A percentile compares a stretch with the other conserved stretches of the same genome.
These are phyloP conservation scores for Physeter macrocephalus DNA, from an alignment of 2,113 vertebrate species.

Conservation along the genomic window DNA sequence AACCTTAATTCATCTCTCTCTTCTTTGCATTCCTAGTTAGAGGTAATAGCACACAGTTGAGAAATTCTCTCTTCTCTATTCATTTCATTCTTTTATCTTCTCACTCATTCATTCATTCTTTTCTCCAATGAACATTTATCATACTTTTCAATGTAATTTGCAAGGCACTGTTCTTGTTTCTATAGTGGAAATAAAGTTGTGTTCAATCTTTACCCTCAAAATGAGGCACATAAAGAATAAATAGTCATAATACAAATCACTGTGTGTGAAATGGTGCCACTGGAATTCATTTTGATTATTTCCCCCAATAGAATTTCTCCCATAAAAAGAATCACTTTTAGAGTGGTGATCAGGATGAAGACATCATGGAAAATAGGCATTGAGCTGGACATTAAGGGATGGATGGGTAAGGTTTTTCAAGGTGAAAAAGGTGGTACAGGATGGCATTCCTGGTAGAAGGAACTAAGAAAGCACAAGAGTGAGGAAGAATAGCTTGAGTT, in stretches of 20 bases:
- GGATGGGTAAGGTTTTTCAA: not conserved
- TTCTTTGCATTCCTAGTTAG: not conserved
- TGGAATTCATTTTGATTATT: not conserved
- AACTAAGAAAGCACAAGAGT: not conserved
- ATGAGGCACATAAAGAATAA: not conserved
- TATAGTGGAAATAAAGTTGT: not conserved
- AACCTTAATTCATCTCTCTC: not conserved
- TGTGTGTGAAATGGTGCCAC: not conserved
- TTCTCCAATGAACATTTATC: not conserved
- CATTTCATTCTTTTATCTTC: not conserved
- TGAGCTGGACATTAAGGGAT: not conserved
- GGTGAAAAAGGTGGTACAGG: not conserved
- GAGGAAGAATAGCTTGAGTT: not conserved
- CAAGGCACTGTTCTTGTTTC: not conserved
- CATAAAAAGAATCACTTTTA: not conserved
- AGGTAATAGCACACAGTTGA: not conserved
- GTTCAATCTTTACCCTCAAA: not conserved
- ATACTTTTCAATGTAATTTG: not conserved
- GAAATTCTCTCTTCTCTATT: not conserved
- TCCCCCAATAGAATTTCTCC: not conserved
- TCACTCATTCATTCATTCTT: not conserved
- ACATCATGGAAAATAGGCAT: not conserved
- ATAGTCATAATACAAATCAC: not conserved
- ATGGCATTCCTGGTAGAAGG: not conserved
- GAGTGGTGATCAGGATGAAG: not conserved